Base-by-base conservation (phyloP, 2,797 vertebrate species). In the Sebastes umbrosus region DNA sequence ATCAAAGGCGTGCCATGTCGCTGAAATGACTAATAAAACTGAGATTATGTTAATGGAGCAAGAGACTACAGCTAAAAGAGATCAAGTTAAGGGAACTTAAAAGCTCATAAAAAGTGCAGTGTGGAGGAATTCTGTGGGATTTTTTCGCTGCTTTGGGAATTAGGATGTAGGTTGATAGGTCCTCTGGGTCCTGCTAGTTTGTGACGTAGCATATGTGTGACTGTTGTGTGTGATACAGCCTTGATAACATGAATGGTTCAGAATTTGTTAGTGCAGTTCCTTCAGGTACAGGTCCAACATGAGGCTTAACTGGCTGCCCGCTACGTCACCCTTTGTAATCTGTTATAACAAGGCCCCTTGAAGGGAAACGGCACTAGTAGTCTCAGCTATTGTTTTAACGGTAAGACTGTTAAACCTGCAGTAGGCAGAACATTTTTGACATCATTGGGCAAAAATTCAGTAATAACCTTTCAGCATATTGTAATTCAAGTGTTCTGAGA, bases 41-140 rank as follows among this genome's bases (percentile, higher is more conserved):
- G 43, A 58, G 73, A 80, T 85, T 83, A 82, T 80, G 69, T 67
- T 79, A 76, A 86, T 66, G n/a, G 11, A 14, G 20, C 59, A 82
- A 34, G 24, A 79, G 32, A 80, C 64, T 75, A 74, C 73, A 73
- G 75, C 69, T 69, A 62, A 59, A 73, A 54, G 31, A 77, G 73
- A 68, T 75, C 71, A 58, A 75, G 58, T 27, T 55, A 69, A 88
- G 67, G 43, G 43, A 73, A 77, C 34, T 69, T 83, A 80, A 71
- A 84, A 62, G 75, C 71, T 77, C 57, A 81, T 43, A 72, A 24
- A 70, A 80, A 68, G n/a, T 74, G 60, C 77, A 69, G 55, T 65
- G 69, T 69, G 20, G 52, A 80, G 78, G 81, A 85, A 84, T 85
- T 89, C 20, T 60, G 62, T 69, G 31, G 55, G 70, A 70, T 62